These are phyloP conservation scores for Orcinus orca DNA, from an alignment of 2,113 vertebrate species.

Conservation along the genomic window DNA sequence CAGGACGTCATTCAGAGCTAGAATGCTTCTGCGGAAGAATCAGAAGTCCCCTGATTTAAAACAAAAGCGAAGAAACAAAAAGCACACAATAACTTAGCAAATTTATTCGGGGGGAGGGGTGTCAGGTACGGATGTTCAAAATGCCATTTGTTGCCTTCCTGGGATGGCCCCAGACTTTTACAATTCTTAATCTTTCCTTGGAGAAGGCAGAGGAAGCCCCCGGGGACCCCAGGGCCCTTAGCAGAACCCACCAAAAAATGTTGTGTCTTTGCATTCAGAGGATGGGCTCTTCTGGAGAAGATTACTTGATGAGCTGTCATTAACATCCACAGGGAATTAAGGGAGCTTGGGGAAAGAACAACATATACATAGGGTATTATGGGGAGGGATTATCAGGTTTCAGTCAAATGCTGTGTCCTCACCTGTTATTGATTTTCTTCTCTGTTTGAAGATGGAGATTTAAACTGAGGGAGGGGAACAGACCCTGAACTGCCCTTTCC, in stretches of 20 bases:
- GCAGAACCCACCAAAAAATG: too few relatives aligned
- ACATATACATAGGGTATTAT: accelerated
- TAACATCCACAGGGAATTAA: neutral
- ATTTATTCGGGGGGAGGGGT: accelerated
- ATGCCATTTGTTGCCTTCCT: neutral
- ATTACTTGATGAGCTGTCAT: neutral
- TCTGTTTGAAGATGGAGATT: neutral
- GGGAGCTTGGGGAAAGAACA: neutral
- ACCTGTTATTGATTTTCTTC: neutral
- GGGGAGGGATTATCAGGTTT: neutral
- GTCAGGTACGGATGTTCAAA: accelerated
- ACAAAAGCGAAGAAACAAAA: neutral
- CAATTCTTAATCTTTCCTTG: accelerated
- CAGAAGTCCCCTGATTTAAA: neutral
- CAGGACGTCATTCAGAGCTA: accelerated
- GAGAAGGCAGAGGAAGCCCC: accelerated
- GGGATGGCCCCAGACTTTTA: too few relatives aligned
- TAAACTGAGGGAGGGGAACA: neutral
- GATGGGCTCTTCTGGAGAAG: neutral
- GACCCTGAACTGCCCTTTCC: neutral
- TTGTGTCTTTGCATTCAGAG: accelerated
- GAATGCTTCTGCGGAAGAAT: neutral
- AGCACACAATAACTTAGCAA: neutral
- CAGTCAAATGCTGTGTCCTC: neutral
- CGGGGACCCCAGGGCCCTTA: accelerated